Evolutionary conservation across 2,797 vertebrate genomes (phyloP).

Genomic region (Protonibea diacanthus): DNA sequence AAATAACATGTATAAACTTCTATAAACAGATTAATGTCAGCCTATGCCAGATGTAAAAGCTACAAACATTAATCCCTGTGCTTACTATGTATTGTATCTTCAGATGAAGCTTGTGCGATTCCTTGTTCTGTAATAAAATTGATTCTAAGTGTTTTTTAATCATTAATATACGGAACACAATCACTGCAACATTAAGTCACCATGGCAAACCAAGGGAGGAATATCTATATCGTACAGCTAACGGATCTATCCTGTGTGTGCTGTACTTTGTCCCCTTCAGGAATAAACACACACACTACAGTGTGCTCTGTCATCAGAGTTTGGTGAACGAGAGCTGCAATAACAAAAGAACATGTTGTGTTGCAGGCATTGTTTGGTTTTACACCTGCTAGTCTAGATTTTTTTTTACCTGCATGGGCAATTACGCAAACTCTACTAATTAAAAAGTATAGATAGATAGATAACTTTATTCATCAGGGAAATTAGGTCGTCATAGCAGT

Average conservation of each 20-base stretch:
- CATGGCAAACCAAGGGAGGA: neutral
- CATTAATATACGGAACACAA: neutral
- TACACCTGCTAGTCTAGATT: too few relatives aligned
- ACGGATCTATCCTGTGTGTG: neutral
- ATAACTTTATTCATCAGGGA: too few relatives aligned
- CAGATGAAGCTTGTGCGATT: too few relatives aligned
- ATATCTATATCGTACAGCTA: neutral
- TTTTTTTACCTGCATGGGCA: neutral
- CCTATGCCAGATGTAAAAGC: neutral
- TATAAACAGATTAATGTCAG: neutral
- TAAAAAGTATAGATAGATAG: neutral
- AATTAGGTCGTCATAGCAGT: too few relatives aligned
- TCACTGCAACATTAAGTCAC: neutral
- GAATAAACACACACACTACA: neutral
- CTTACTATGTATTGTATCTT: neutral
- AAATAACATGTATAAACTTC: neutral
- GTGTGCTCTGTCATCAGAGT: neutral
- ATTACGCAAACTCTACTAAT: too few relatives aligned
- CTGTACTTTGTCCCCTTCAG: neutral
- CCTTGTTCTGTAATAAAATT: neutral
- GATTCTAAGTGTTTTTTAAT: neutral
- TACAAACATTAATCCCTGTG: neutral
- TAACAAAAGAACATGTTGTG: neutral
- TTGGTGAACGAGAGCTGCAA: neutral
- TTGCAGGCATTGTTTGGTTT: neutral